Conservation (phyloP, 2,113 vertebrate genomes). For the Sus scrofa region DNA sequence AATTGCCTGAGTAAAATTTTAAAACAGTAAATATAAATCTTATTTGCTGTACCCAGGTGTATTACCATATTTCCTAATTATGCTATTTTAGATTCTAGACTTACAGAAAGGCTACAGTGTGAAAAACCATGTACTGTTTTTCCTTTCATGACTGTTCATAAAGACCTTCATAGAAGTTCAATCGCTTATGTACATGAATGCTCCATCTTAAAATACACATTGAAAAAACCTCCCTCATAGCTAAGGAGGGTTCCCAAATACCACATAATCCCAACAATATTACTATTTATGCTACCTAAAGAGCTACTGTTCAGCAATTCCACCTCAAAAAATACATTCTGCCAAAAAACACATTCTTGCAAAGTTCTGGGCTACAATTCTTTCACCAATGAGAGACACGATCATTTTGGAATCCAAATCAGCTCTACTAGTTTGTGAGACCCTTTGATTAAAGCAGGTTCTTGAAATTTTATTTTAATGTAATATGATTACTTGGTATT, state of each 20-base stretch:
- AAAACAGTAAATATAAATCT: conserved; percentile 67
- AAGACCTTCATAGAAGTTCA: conserved; percentile 33
- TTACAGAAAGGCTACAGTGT: conserved; percentile 32
- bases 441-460: conserved; percentile 38
- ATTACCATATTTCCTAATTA: conserved; percentile 22
- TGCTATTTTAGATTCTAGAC: conserved; percentile 50
- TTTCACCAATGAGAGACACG: conserved; percentile 25
- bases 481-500: background rate
- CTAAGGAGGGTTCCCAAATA: background rate
- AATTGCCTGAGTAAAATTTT: conserved; percentile 88
- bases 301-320: conserved; percentile 46
- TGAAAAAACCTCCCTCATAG: background rate
- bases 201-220: conserved; percentile 55
- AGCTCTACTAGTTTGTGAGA: conserved; percentile 32
- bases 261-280: conserved; percentile 23
- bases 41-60: conserved; percentile 59
- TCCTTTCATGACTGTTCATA: conserved; percentile 55
- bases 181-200: background rate
- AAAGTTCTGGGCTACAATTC: conserved; percentile 43
- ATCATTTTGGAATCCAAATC: conserved; percentile 46
- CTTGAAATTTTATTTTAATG: conserved; percentile 37
- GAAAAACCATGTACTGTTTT: background rate
- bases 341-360: conserved; percentile 59
- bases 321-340: background rate
- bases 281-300: conserved; percentile 60